Percentiles rank a stretch among this genome's conserved stretches.
These are phyloP conservation scores for Batillaria attramentaria DNA, from an alignment of 1,140 invertebrate species.

Conservation along the genomic window DNA sequence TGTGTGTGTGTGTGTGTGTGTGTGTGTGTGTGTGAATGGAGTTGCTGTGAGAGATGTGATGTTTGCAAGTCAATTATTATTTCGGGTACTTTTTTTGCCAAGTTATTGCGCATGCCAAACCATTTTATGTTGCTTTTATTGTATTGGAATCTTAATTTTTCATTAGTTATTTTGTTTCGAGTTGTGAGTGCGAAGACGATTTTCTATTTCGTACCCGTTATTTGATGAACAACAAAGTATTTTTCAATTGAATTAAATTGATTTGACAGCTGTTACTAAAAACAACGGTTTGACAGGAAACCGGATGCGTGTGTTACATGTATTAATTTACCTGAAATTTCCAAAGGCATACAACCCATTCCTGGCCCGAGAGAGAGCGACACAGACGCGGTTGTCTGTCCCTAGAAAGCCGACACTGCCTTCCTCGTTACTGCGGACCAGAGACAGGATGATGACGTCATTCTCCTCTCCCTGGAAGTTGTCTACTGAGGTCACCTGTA, in stretches of 20 bases:
- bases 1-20: no score
- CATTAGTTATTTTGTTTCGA: no score
- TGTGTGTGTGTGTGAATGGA: no score
- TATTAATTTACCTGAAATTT: slow-evolving; percentile 75
- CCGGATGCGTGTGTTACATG: background rate
- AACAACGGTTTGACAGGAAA: no score
- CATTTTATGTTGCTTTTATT: background rate
- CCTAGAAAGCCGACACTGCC: slow-evolving; percentile 84
- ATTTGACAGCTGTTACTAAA: no score
- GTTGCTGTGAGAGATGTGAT: background rate
- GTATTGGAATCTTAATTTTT: no score
- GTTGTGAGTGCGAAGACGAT: background rate
- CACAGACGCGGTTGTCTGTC: slow-evolving; percentile 85
- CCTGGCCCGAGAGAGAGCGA: slow-evolving; percentile 86
- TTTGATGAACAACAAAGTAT: background rate
- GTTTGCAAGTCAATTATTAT: background rate
- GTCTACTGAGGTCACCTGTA: slow-evolving; percentile 77
- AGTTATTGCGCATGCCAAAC: background rate
- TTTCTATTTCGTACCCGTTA: background rate
- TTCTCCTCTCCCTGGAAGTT: slow-evolving; percentile 85
- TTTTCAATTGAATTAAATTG: background rate
- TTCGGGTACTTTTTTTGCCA: background rate
- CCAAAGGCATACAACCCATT: slow-evolving; percentile 80
- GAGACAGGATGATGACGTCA: slow-evolving; percentile 86
- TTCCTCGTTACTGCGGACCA: slow-evolving; percentile 81